Percentiles rank a stretch among this genome's conserved stretches.
Evolutionary conservation across 1,140 invertebrate genomes (phyloP).

Genomic region (Eupeodes corollae): DNA sequence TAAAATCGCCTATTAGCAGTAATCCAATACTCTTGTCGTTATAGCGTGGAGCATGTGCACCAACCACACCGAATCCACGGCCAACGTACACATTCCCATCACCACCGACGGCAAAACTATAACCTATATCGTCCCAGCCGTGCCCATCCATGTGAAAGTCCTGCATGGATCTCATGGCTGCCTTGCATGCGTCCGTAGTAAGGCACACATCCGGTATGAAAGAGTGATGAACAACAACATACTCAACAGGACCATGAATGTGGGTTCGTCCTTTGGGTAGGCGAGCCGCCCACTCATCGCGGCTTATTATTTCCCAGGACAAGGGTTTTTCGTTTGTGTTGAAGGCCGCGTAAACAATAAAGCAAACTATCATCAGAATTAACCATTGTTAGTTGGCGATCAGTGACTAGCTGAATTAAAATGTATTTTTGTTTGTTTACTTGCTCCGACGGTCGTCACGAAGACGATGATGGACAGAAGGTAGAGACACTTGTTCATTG

Average conservation of each 20-base stretch:
- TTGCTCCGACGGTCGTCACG: no score
- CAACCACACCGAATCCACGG: slow-evolving; percentile 46
- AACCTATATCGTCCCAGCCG: slow-evolving; percentile 52
- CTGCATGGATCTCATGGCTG: slow-evolving; percentile 42
- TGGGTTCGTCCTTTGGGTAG: slow-evolving; percentile 30
- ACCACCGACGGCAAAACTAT: slow-evolving; percentile 43
- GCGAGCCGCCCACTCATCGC: slow-evolving; percentile 47
- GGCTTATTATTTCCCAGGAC: slow-evolving; percentile 27
- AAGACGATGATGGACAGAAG: no score
- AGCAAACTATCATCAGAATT: no score
- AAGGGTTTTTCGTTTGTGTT: no score
- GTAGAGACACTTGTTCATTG: no score
- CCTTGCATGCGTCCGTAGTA: slow-evolving; percentile 35
- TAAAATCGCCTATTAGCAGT: slow-evolving; percentile 53
- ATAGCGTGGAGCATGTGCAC: slow-evolving; percentile 43
- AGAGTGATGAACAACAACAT: slow-evolving; percentile 61
- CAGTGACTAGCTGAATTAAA: no score
- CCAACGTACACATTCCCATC: slow-evolving; percentile 50
- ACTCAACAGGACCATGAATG: slow-evolving; percentile 47
- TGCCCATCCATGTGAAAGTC: slow-evolving; percentile 44
- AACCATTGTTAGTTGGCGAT: no score
- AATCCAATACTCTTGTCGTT: slow-evolving; percentile 49
- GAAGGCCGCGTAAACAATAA: no score
- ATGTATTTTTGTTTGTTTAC: no score
- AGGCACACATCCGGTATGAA: slow-evolving; percentile 44